Conservation (phyloP, 2,113 vertebrate genomes). For the Scytalopus superciliaris region DNA sequence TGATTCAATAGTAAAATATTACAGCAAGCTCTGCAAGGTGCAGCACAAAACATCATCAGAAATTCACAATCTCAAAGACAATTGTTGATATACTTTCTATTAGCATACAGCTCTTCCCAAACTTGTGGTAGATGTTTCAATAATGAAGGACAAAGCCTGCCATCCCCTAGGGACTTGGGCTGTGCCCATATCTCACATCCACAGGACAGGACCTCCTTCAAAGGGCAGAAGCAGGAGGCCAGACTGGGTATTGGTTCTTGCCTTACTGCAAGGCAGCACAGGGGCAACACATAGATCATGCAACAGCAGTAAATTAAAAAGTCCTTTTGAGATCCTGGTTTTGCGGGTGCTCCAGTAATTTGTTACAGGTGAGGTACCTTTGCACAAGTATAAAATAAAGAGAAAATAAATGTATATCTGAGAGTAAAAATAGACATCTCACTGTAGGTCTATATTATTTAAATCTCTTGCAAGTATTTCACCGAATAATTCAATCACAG, state of each 20-base stretch:
- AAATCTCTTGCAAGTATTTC: background rate
- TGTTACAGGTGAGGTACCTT: background rate
- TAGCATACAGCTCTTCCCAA: background rate
- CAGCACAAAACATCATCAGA: background rate
- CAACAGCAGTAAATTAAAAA: background rate
- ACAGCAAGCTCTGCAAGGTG: background rate
- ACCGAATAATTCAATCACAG: background rate
- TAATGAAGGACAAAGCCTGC: background rate
- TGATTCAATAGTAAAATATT: background rate
- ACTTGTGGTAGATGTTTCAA: background rate
- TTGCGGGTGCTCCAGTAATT: background rate
- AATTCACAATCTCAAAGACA: background rate
- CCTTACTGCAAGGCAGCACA: background rate
- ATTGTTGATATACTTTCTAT: background rate
- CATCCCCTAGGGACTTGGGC: too few species aligned
- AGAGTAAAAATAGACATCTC: background rate
- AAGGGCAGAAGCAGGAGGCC: background rate
- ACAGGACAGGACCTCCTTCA: background rate
- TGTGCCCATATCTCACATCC: fast-evolving
- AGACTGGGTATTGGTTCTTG: background rate
- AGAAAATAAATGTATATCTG: background rate
- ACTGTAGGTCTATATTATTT: background rate
- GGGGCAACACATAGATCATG: background rate
- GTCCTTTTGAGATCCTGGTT: background rate
- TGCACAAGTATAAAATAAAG: background rate